Evolutionary conservation across 1,140 invertebrate genomes (phyloP).

Genomic region (Aethina tumida): DNA sequence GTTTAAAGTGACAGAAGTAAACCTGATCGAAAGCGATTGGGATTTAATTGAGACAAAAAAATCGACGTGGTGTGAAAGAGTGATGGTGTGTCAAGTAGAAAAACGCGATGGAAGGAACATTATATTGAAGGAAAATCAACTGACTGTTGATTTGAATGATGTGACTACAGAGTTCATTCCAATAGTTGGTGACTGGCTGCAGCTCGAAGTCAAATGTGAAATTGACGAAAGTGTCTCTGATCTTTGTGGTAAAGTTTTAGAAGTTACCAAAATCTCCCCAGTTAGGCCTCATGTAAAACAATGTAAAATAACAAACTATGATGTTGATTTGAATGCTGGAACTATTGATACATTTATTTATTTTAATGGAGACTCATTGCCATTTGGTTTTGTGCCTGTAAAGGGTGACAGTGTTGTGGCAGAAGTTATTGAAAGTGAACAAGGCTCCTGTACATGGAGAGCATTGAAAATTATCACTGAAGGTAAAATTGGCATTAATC

Average conservation of each 20-base stretch:
- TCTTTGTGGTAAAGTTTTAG: constrained; percentile 43
- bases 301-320: constrained; percentile 45
- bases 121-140: constrained; percentile 19
- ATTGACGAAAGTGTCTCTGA: constrained; percentile 41
- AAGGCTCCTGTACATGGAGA: constrained; percentile 47
- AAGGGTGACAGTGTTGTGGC: constrained; percentile 47
- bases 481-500: no score
- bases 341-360: constrained; percentile 42
- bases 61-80: constrained; percentile 21
- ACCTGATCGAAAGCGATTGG: constrained; percentile 25
- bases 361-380: constrained; percentile 43
- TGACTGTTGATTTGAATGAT: constrained; percentile 28
- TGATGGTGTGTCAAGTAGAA: constrained; percentile 26
- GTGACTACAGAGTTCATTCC: constrained; percentile 39
- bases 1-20: constrained; percentile 18
- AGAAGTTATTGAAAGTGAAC: constrained; percentile 58
- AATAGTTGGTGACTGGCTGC: constrained; percentile 52
- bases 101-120: constrained; percentile 21
- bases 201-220: constrained; percentile 45
- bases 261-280: constrained; percentile 44
- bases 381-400: constrained; percentile 41
- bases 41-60: constrained; percentile 13
- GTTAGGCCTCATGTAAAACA: constrained; percentile 41
- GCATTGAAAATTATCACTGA: constrained; percentile 43
- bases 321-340: constrained; percentile 36